Evolutionary conservation across 2,797 vertebrate species (phyloP).

Genomic region (Pseudocheirus occidentalis): DNA sequence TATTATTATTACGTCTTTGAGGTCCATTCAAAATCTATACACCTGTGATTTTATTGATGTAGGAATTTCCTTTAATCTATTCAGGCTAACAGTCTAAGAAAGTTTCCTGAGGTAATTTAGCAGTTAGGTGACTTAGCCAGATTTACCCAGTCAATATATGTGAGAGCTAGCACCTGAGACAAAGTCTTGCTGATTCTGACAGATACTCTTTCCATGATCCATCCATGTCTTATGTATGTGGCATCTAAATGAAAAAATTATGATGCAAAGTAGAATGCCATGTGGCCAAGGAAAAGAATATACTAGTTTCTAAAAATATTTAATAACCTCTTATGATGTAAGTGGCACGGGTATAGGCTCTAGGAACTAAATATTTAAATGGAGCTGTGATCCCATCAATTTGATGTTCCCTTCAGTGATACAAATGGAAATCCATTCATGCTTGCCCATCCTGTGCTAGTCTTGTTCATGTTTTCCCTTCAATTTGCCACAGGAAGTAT

Average conservation of each 20-base stretch:
- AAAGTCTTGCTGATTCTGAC: not conserved
- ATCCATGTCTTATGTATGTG: not conserved
- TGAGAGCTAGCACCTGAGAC: not conserved
- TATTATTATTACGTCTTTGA: not conserved
- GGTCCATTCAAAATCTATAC: not conserved
- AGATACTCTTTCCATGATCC: not conserved
- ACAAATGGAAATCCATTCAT: not conserved
- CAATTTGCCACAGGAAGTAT: not conserved
- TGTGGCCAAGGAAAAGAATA: not conserved
- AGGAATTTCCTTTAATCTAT: not conserved
- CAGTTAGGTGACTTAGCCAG: not conserved
- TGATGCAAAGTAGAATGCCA: not conserved
- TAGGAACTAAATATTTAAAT: not conserved
- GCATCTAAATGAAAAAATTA: not conserved
- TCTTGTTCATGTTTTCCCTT: not conserved
- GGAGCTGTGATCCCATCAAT: not conserved
- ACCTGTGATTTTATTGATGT: not conserved
- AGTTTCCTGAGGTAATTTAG: not conserved
- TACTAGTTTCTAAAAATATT: not conserved
- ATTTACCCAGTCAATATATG: not conserved
- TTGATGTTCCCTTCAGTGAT: not conserved
- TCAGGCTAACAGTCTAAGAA: not conserved
- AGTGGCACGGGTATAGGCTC: not conserved
- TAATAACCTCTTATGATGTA: not conserved
- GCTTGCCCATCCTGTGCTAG: not conserved